Evolutionary conservation across 2,888 invertebrate genomes (phyloP).

Genomic region (Pyrochroa serraticornis): DNA sequence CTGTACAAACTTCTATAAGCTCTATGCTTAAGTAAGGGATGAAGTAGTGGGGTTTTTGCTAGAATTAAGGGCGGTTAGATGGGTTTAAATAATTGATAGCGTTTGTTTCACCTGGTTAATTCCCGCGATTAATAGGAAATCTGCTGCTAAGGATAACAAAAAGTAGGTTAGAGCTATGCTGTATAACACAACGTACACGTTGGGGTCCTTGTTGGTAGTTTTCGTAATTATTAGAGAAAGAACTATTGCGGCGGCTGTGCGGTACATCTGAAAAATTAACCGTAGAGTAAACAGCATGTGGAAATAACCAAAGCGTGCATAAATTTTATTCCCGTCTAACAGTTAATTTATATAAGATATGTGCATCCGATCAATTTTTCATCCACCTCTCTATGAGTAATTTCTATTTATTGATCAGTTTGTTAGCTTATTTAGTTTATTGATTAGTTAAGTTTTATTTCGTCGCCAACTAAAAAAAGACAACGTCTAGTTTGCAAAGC

Average conservation of each 20-base stretch:
- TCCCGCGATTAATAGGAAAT: constrained; percentile 7
- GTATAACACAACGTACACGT: neutral
- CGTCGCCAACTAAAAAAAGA: too few species aligned
- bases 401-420: too few species aligned
- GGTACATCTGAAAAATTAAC: constrained; percentile 10
- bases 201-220: neutral
- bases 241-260: neutral
- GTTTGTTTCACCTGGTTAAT: constrained; percentile 5
- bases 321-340: too few species aligned
- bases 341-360: too few species aligned
- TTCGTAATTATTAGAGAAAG: neutral
- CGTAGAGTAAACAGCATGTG: too few species aligned
- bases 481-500: too few species aligned
- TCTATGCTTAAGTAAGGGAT: constrained; percentile 5
- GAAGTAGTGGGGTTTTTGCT: constrained; percentile 7
- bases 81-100: neutral
- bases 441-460: too few species aligned
- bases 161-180: neutral
- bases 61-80: neutral
- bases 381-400: too few species aligned
- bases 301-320: too few species aligned
- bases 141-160: constrained; percentile 5
- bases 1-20: neutral
- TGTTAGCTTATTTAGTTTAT: too few species aligned
- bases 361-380: too few species aligned